Percentiles rank a stretch among this genome's conserved stretches.
phyloP scores from a whole-genome alignment of 2,888 invertebrate genomes.

The Phlogophora meticulosa region DNA sequence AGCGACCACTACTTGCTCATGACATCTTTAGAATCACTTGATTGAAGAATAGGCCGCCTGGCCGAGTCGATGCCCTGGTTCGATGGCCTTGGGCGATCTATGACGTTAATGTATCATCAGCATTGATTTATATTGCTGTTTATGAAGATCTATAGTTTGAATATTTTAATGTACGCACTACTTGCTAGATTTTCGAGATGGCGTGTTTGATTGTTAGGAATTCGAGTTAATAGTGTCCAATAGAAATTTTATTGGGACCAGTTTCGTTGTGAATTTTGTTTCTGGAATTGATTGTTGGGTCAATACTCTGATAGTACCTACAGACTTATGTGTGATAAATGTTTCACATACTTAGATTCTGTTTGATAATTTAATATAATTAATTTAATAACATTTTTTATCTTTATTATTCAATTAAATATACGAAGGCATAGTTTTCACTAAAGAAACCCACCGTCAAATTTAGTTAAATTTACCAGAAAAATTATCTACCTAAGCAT shows the following conservation, averaged over 20 bases:
- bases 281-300: conserved; percentile 6
- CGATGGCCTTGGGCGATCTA: conserved; percentile 64
- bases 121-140: conserved; percentile 60
- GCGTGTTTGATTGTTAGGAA: conserved; percentile 45
- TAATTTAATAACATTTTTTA: too few species aligned
- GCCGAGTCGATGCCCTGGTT: conserved; percentile 60
- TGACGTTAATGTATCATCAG: conserved; percentile 46
- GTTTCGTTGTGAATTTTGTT: conserved; percentile 22
- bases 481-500: too few species aligned
- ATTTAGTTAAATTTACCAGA: too few species aligned
- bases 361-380: too few species aligned
- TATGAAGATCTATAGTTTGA: conserved; percentile 45
- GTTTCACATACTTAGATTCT: too few species aligned
- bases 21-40: conserved; percentile 57
- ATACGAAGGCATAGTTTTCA: too few species aligned
- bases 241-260: conserved; percentile 34
- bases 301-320: not conserved
- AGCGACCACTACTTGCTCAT: conserved; percentile 65
- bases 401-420: too few species aligned
- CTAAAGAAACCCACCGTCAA: too few species aligned
- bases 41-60: conserved; percentile 41
- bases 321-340: not conserved
- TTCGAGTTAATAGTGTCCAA: conserved; percentile 43
- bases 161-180: conserved; percentile 48
- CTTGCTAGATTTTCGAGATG: conserved; percentile 22